A percentile compares a stretch with the other conserved stretches of the same genome.
Conservation (phyloP, 2,113 vertebrate genomes). For the Nothoprocta perdicaria region DNA sequence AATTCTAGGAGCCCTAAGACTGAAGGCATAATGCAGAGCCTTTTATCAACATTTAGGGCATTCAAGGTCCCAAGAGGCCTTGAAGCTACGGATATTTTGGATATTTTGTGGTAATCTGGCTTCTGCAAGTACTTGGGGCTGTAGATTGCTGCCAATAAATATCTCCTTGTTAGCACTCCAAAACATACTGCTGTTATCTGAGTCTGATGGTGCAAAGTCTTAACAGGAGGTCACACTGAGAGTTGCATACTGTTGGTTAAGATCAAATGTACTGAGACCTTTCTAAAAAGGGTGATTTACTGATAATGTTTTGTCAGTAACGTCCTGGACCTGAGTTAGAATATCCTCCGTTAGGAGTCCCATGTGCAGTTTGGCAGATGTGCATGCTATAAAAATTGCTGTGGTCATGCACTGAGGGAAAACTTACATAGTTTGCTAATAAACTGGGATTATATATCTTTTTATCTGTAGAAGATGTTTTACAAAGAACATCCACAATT, state of each 20-base stretch:
- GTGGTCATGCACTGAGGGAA: neutral
- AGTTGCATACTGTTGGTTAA: neutral
- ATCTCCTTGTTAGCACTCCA: accelerated
- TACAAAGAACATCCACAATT: neutral
- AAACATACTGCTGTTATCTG: neutral
- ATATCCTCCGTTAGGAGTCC: neutral
- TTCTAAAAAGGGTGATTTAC: neutral
- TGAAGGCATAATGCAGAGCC: accelerated
- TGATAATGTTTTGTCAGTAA: neutral
- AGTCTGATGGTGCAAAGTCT: neutral
- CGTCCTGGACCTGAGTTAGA: neutral
- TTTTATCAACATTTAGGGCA: accelerated
- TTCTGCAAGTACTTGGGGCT: accelerated
- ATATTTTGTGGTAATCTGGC: accelerated
- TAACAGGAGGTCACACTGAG: accelerated
- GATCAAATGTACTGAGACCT: neutral
- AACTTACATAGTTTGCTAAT: neutral
- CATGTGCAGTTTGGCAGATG: neutral
- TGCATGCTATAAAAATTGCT: neutral
- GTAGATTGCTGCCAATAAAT: neutral
- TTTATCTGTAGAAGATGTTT: neutral
- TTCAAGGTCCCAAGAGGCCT: neutral
- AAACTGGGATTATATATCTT: neutral
- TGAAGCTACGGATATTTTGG: accelerated
- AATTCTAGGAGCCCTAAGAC: accelerated